A percentile compares a stretch with the other conserved stretches of the same genome.
Evolutionary conservation across 2,797 vertebrate genomes (phyloP).

Genomic region (Philypnodon macrostomus): DNA sequence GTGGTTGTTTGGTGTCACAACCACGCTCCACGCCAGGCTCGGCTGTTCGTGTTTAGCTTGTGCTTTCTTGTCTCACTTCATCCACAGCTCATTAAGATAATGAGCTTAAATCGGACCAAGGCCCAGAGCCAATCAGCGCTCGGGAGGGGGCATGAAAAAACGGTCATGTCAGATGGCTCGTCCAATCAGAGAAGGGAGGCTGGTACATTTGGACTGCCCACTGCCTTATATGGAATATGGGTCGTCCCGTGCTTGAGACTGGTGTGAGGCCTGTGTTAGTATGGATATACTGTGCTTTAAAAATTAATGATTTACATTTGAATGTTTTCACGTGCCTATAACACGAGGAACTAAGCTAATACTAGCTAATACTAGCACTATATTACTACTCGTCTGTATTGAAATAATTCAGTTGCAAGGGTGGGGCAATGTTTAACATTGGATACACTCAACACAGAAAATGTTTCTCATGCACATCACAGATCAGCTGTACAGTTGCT

Average conservation of each 20-base stretch:
- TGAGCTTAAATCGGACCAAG: constrained; percentile 79
- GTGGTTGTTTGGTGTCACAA: constrained; percentile 49
- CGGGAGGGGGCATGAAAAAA: constrained; percentile 18
- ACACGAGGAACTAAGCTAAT: background rate
- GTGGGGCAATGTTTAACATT: no score
- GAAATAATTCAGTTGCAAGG: no score
- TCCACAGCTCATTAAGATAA: constrained; percentile 72
- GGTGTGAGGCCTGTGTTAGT: background rate
- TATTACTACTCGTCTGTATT: no score
- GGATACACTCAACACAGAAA: no score
- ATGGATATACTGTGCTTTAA: background rate
- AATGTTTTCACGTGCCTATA: constrained; percentile 14
- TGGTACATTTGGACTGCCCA: constrained; percentile 49
- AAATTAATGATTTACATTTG: constrained; percentile 25
- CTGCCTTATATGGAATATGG: constrained; percentile 55
- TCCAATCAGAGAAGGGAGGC: constrained; percentile 64
- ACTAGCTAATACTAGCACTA: no score
- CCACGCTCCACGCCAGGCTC: constrained; percentile 59
- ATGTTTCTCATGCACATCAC: no score
- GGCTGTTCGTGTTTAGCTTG: constrained; percentile 40
- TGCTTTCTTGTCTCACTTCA: constrained; percentile 40
- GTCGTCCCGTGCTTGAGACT: constrained; percentile 9
- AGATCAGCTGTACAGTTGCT: background rate
- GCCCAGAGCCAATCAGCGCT: constrained; percentile 63
- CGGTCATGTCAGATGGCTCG: constrained; percentile 66